Evolutionary conservation across 1,140 invertebrate species (phyloP), one percentile per base, ranked within the genome.

Genomic region (Psix sp.): DNA sequence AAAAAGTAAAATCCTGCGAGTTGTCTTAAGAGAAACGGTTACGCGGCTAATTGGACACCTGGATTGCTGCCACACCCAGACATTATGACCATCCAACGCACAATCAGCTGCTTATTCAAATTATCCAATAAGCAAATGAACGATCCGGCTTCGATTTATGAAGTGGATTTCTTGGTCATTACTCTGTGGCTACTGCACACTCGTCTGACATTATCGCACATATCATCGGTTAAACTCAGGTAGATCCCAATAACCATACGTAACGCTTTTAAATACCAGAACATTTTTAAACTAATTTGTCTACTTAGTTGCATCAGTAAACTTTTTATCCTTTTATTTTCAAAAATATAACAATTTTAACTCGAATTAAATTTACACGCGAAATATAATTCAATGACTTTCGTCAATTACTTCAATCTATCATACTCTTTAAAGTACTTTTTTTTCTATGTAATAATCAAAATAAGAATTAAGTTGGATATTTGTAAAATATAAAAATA

Each of bases 41-140:
- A 18, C 40, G 14, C 13, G 33, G 45, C 62, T 73, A 76, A 76
- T 74, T 77, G 65, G 74, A 45, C 63, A 70, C 42, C 57, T 54
- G 60, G 54, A 40, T 59, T 45, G n/a, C 38, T 39, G 42, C 45
- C 63, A 45, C 51, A 33, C 36, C 52, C 68, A 38, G 45, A 18
- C 33, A 40, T 31, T 57, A 57, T 38, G 18, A 35, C 15, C 42
- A 7, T 10, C 26, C 11, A 31, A 65, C 35, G 21, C 40, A 24
- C 54, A 59, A 52, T 67, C 52, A 54, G 74, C 70, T 70, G 65
- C 60, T 70, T 59, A 70, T 74, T 74, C 70, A 65, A 74, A 74
- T 77, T 60, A 36, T 74, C 49, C 52, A 62, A 74, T 70, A 56
- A 66, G 46, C 43, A 56, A 74, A 66, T 63, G 39, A 70, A 77